Conservation (phyloP, 2,888 invertebrate species). For the Cephus runcator region DNA sequence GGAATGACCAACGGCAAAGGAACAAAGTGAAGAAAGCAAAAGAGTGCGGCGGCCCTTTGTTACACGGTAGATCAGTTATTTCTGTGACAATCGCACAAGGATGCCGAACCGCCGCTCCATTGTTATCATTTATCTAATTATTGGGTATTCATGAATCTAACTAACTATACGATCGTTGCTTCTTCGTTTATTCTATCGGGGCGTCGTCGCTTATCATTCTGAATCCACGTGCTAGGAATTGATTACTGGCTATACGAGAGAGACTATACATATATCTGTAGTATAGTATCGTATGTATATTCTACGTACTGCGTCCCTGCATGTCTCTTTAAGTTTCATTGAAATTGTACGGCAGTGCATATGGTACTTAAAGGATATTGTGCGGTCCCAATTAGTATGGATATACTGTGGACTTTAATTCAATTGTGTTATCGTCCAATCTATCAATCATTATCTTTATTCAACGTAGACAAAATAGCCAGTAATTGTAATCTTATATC, state of each 20-base stretch:
- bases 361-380: neutral
- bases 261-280: neutral
- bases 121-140: slow-evolving; percentile 21
- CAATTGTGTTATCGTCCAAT: too few relatives aligned
- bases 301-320: neutral
- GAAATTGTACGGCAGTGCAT: neutral
- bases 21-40: neutral
- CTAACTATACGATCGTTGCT: slow-evolving; percentile 12
- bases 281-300: neutral
- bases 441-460: too few relatives aligned
- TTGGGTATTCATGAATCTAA: slow-evolving; percentile 17
- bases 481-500: too few relatives aligned
- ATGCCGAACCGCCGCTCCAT: slow-evolving; percentile 9
- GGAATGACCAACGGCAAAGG: neutral
- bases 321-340: neutral
- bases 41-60: neutral
- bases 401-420: too few relatives aligned
- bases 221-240: neutral
- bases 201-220: neutral
- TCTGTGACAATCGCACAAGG: slow-evolving; percentile 16
- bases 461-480: too few relatives aligned
- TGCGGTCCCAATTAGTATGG: too few relatives aligned
- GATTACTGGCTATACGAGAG: neutral
- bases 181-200: neutral
- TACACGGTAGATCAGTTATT: slow-evolving; percentile 7